Evolutionary conservation across 1,140 invertebrate species (phyloP).

Genomic region (Elymnias hypermnestra): DNA sequence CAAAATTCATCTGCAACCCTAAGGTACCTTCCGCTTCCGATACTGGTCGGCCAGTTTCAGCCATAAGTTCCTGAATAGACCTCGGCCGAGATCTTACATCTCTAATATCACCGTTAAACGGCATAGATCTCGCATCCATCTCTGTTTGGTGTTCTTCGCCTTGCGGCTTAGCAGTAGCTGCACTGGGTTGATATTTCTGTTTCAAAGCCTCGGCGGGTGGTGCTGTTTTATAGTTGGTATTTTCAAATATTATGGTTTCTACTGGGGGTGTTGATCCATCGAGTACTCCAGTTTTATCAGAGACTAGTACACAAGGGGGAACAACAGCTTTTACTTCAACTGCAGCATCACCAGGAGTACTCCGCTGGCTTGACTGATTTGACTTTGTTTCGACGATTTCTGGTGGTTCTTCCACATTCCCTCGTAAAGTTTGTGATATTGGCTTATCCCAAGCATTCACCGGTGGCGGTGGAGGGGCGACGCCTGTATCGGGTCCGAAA

Average conservation of each 20-base stretch:
- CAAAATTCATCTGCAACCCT: constrained; percentile 65
- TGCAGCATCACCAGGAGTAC: constrained; percentile 77
- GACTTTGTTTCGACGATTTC: constrained; percentile 67
- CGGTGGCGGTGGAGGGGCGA: constrained; percentile 79
- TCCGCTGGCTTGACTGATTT: constrained; percentile 74
- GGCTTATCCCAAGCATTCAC: constrained; percentile 93
- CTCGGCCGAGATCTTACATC: constrained; percentile 57
- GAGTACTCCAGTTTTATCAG: constrained; percentile 75
- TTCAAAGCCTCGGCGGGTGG: constrained; percentile 77
- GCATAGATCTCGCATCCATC: constrained; percentile 52
- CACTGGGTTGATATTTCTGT: constrained; percentile 78
- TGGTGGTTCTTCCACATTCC: constrained; percentile 66
- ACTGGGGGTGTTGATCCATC: constrained; percentile 87
- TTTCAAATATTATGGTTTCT: constrained; percentile 94
- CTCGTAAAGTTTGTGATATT: constrained; percentile 80
- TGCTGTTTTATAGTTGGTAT: constrained; percentile 89
- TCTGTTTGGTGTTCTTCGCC: constrained; percentile 54
- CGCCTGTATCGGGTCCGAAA: constrained; percentile 56
- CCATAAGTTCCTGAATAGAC: constrained; percentile 68
- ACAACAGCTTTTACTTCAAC: constrained; percentile 63
- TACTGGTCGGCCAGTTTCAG: constrained; percentile 49
- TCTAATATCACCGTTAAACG: constrained; percentile 64
- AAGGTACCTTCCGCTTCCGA: constrained; percentile 47
- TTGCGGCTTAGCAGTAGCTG: constrained; percentile 51
- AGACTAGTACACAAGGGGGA: constrained; percentile 35